Percentiles rank a stretch among this genome's conserved stretches.
Evolutionary conservation across 2,113 vertebrate species (phyloP).

Genomic region (Lutjanus erythropterus): DNA sequence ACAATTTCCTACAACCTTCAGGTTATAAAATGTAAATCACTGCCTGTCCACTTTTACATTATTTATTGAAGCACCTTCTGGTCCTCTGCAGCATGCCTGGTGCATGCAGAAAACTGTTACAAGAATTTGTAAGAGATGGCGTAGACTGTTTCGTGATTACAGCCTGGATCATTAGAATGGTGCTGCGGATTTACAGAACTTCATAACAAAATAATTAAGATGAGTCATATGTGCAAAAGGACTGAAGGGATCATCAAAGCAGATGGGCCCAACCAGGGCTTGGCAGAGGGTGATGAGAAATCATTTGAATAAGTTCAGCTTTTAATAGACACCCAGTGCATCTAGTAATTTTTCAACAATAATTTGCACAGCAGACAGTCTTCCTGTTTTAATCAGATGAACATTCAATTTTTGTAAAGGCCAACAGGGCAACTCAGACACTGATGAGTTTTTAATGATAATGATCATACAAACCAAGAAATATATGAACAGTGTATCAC

Average conservation of each 20-base stretch:
- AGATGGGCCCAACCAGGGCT: not conserved
- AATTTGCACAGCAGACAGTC: not conserved
- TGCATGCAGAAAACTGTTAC: too few relatives aligned
- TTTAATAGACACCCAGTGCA: not conserved
- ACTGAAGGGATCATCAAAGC: not conserved
- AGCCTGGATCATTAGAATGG: not conserved
- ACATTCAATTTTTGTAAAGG: not conserved
- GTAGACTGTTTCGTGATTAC: not conserved
- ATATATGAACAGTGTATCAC: not conserved
- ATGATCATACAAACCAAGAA: not conserved
- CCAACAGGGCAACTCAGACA: not conserved
- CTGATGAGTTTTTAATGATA: not conserved
- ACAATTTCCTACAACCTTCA: not conserved
- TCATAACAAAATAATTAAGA: not conserved
- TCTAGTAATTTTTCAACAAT: not conserved
- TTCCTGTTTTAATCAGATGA: not conserved
- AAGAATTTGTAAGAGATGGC: not conserved
- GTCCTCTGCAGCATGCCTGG: not conserved
- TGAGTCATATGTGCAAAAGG: not conserved
- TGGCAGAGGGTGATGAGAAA: not conserved
- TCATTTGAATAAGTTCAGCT: not conserved
- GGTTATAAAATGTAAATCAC: slow-evolving; percentile 6
- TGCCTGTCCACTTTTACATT: not conserved
- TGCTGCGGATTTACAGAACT: not conserved
- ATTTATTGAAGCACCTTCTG: not conserved